A percentile compares a stretch with the other conserved stretches of the same genome.
Evolutionary conservation across 1,140 invertebrate genomes (phyloP).

Genomic region (Macrotrachela quadricornifera): DNA sequence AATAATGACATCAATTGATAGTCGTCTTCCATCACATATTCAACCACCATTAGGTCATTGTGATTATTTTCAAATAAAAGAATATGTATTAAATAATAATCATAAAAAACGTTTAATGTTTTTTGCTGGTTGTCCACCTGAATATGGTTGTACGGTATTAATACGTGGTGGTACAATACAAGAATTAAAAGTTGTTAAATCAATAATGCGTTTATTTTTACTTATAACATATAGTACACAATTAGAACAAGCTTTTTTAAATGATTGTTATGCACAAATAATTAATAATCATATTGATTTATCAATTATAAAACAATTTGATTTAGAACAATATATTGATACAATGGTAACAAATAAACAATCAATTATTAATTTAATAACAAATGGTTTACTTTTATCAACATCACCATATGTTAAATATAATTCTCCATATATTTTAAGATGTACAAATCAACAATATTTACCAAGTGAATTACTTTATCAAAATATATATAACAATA

Average conservation of each 20-base stretch:
- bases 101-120: slow-evolving; percentile 66
- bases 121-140: slow-evolving; percentile 65
- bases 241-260: slow-evolving; percentile 66
- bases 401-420: too few relatives aligned
- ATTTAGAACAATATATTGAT: too few relatives aligned
- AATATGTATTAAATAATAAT: slow-evolving; percentile 18
- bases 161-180: slow-evolving; percentile 50
- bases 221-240: slow-evolving; percentile 72
- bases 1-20: slow-evolving; percentile 68
- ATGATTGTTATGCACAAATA: slow-evolving; percentile 47
- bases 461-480: too few relatives aligned
- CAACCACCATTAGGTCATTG: slow-evolving; percentile 62
- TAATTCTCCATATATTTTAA: too few relatives aligned
- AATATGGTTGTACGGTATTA: slow-evolving; percentile 67
- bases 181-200: slow-evolving; percentile 44
- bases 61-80: slow-evolving; percentile 57
- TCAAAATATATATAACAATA: too few relatives aligned
- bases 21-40: slow-evolving; percentile 41
- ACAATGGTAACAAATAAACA: too few relatives aligned
- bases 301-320: too few relatives aligned
- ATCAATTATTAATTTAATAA: too few relatives aligned
- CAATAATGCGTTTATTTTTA: slow-evolving; percentile 54
- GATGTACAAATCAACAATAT: too few relatives aligned
- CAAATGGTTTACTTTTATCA: too few relatives aligned
- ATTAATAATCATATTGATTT: too few relatives aligned